phyloP scores from a whole-genome alignment of 2,797 vertebrate species.

The Falco concolor region DNA sequence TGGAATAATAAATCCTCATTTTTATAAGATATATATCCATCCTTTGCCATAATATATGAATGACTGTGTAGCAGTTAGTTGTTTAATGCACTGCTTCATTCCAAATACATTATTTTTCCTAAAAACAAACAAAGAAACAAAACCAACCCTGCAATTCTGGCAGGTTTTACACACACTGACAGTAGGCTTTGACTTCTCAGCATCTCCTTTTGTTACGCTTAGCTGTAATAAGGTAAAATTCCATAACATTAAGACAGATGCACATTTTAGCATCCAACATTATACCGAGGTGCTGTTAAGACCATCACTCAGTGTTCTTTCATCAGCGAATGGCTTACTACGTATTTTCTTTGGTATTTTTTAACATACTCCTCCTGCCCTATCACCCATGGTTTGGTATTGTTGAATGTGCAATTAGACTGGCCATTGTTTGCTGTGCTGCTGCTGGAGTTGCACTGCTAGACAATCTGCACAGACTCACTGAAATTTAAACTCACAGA shows the following conservation, averaged over 20 bases:
- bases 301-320: rapidly evolving
- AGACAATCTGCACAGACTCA: neutral
- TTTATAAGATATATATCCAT: neutral
- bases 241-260: rapidly evolving
- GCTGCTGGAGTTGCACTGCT: neutral
- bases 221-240: neutral
- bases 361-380: rapidly evolving
- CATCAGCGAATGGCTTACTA: neutral
- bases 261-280: neutral
- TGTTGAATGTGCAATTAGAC: neutral
- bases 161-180: neutral
- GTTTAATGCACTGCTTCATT: neutral
- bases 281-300: neutral
- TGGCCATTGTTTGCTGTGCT: neutral
- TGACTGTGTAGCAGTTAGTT: neutral
- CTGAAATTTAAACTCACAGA: neutral
- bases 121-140: neutral
- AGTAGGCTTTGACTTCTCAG: neutral
- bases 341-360: neutral
- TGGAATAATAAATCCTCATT: neutral
- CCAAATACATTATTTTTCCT: neutral
- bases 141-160: neutral
- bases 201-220: neutral
- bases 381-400: neutral
- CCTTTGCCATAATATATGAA: neutral